phyloP scores from a whole-genome alignment of 2,797 vertebrate genomes.

The Danio aesculapii region DNA sequence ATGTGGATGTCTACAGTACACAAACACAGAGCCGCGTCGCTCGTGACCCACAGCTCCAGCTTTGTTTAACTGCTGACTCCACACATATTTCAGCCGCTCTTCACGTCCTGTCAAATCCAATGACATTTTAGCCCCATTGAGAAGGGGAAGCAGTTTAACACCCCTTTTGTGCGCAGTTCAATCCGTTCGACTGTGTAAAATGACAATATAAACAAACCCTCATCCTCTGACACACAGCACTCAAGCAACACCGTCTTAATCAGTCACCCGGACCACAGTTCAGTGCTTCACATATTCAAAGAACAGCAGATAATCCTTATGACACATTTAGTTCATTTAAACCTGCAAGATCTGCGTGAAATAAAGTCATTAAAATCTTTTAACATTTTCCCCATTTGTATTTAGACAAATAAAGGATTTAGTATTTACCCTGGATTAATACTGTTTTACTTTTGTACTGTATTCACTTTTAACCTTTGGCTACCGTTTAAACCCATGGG shows the following conservation, averaged over 20 bases:
- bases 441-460: too few species aligned
- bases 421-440: too few species aligned
- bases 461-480: too few species aligned
- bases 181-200: conserved; percentile 57
- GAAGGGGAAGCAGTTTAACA: conserved; percentile 61
- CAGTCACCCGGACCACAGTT: not conserved
- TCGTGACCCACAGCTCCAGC: conserved; percentile 47
- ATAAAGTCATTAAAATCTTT: too few species aligned
- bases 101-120: conserved; percentile 64
- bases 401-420: too few species aligned
- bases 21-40: conserved; percentile 71
- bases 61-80: conserved; percentile 69
- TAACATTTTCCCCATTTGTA: too few species aligned
- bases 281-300: too few species aligned
- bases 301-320: too few species aligned
- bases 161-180: conserved; percentile 55
- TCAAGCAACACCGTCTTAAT: not conserved
- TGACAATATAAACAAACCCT: conserved; percentile 52
- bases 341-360: too few species aligned
- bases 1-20: conserved; percentile 65
- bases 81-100: conserved; percentile 73
- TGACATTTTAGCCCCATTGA: conserved; percentile 66
- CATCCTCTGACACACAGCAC: conserved; percentile 17
- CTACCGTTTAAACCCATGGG: too few species aligned
- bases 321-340: too few species aligned